phyloP scores from a whole-genome alignment of 2,888 invertebrate genomes.

The Metalampra italica region DNA sequence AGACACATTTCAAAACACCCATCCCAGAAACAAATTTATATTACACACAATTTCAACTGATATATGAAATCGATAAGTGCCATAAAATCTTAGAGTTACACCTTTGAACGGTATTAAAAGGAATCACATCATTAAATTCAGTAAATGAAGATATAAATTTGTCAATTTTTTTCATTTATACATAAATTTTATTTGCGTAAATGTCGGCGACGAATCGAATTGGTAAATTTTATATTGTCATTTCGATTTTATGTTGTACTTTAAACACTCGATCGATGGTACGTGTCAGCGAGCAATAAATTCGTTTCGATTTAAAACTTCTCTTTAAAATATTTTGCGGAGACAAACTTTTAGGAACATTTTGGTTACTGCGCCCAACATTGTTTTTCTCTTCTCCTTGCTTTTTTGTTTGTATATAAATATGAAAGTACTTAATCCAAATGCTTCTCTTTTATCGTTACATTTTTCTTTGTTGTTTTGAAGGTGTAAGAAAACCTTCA shows the following conservation, averaged over 20 bases:
- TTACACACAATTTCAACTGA: constrained; percentile 30
- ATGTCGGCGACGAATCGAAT: constrained; percentile 25
- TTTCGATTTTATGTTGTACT: constrained; percentile 4
- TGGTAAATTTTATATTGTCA: constrained; percentile 20
- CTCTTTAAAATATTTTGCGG: constrained; percentile 14
- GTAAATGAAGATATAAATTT: constrained; percentile 44
- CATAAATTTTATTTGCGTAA: constrained; percentile 43
- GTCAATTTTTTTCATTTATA: constrained; percentile 23
- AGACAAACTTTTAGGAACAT: too few species aligned
- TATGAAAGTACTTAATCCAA: too few species aligned
- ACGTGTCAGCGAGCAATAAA: constrained; percentile 3
- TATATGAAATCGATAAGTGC: constrained; percentile 38
- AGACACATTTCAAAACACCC: constrained; percentile 30
- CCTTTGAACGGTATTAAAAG: constrained; percentile 32
- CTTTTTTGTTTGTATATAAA: too few species aligned
- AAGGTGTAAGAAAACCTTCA: too few species aligned
- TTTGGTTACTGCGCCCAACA: too few species aligned
- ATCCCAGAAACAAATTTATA: constrained; percentile 36
- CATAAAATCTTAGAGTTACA: constrained; percentile 38
- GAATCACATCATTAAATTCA: constrained; percentile 43
- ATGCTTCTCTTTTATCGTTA: too few species aligned
- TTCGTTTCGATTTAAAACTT: constrained; percentile 22
- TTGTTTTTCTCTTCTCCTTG: too few species aligned
- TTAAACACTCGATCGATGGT: not conserved
- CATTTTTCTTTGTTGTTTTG: too few species aligned